phyloP scores from a whole-genome alignment of 2,113 vertebrate genomes.

The Notiomystis cincta region DNA sequence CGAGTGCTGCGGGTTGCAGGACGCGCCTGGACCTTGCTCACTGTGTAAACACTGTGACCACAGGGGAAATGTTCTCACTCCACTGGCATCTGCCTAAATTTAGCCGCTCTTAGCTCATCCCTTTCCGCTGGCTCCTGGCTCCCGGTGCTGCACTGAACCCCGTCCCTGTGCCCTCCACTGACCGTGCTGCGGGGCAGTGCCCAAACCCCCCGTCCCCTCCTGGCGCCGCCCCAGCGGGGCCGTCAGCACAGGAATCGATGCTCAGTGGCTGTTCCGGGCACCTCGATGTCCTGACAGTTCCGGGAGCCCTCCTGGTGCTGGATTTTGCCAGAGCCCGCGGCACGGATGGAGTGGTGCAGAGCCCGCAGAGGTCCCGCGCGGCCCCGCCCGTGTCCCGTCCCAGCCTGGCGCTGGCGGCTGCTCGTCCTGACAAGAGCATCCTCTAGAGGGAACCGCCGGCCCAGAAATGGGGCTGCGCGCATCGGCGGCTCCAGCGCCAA shows the following conservation, averaged over 20 bases:
- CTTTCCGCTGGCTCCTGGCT: background rate
- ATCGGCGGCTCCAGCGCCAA: background rate
- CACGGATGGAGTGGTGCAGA: background rate
- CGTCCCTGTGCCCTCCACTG: background rate
- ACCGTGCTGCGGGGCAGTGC: accelerated
- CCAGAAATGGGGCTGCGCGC: background rate
- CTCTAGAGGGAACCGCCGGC: constrained; percentile 46
- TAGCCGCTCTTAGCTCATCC: constrained; percentile 32
- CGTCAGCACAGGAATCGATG: background rate
- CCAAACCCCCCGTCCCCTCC: background rate
- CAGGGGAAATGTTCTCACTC: constrained; percentile 49
- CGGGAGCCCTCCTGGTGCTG: accelerated
- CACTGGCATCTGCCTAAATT: constrained; percentile 40
- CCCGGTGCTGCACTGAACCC: background rate
- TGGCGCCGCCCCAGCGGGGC: background rate
- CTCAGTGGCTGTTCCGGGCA: accelerated
- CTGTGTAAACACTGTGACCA: constrained; percentile 23
- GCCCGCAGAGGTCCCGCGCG: accelerated
- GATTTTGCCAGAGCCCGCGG: accelerated
- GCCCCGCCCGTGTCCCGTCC: accelerated
- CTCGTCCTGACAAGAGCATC: background rate
- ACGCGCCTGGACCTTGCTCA: background rate
- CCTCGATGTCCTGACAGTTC: accelerated
- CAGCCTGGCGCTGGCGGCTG: background rate
- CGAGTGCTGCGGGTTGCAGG: background rate